Evolutionary conservation across 1,140 invertebrate species (phyloP).

Genomic region (Drosophila guanche): DNA sequence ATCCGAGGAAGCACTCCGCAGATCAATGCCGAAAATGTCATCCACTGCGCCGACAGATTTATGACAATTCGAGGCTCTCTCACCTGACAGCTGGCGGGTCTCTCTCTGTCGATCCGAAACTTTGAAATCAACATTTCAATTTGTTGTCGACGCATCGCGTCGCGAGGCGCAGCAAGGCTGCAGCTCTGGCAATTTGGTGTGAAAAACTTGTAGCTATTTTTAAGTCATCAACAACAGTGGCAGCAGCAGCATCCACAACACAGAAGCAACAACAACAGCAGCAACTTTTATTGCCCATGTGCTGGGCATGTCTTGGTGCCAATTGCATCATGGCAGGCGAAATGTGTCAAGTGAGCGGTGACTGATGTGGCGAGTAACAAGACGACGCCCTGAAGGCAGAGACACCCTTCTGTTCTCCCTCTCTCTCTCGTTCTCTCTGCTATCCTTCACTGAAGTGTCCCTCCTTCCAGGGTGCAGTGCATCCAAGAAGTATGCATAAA

Average conservation of each 20-base stretch:
- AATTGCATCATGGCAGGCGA: conserved; percentile 66
- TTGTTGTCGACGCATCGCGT: conserved; percentile 44
- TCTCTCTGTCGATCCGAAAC: conserved; percentile 34
- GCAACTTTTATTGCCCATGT: conserved; percentile 67
- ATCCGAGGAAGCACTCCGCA: conserved; percentile 27
- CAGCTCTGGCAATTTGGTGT: conserved; percentile 61
- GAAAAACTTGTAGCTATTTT: conserved; percentile 75
- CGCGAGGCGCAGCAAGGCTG: neutral
- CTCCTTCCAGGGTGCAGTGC: conserved; percentile 33
- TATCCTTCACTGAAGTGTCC: too few relatives aligned
- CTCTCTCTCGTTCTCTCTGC: too few relatives aligned
- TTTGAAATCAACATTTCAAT: conserved; percentile 80
- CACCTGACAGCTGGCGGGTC: conserved; percentile 62
- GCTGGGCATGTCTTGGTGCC: conserved; percentile 71
- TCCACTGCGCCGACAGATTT: conserved; percentile 69
- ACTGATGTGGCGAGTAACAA: conserved; percentile 83
- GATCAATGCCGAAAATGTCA: conserved; percentile 48
- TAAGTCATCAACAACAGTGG: conserved; percentile 43
- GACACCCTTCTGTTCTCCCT: neutral
- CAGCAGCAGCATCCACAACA: neutral
- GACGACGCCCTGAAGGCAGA: conserved; percentile 34
- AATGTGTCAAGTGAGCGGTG: conserved; percentile 83
- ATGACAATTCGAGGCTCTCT: conserved; percentile 56
- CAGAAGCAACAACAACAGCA: conserved; percentile 20
- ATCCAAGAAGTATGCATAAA: conserved; percentile 49